Percentiles rank a stretch among this genome's conserved stretches.
Evolutionary conservation across 2,113 vertebrate genomes (phyloP).

Genomic region (Muscicapa adusta): DNA sequence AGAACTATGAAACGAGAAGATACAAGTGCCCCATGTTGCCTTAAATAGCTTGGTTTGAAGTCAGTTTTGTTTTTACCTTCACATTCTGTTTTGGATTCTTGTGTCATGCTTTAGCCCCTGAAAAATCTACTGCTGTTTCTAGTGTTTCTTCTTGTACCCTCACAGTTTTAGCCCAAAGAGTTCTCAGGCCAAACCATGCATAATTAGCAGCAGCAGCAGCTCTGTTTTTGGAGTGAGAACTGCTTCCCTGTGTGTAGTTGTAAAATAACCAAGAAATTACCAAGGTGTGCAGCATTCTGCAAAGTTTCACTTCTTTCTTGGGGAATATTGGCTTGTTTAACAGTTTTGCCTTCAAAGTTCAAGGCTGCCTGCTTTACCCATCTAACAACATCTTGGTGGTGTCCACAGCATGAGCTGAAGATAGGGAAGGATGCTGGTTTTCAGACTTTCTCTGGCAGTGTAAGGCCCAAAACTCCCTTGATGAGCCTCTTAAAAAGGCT

Average conservation of each 20-base stretch:
- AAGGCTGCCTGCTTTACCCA: neutral
- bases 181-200: neutral
- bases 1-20: neutral
- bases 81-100: neutral
- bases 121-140: neutral
- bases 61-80: rapidly evolving
- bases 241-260: neutral
- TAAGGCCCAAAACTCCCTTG: neutral
- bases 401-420: neutral
- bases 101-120: neutral
- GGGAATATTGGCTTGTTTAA: neutral
- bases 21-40: neutral
- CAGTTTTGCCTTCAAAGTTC: neutral
- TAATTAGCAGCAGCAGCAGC: neutral
- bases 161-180: neutral
- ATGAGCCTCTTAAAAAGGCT: neutral
- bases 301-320: neutral
- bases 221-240: neutral
- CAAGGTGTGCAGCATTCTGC: neutral
- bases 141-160: neutral
- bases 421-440: neutral
- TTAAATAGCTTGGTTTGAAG: neutral
- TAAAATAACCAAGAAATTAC: neutral
- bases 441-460: neutral
- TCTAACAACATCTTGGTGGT: neutral